Base-by-base conservation (phyloP, 2,888 invertebrate species). In the Heliconius charithonia region DNA sequence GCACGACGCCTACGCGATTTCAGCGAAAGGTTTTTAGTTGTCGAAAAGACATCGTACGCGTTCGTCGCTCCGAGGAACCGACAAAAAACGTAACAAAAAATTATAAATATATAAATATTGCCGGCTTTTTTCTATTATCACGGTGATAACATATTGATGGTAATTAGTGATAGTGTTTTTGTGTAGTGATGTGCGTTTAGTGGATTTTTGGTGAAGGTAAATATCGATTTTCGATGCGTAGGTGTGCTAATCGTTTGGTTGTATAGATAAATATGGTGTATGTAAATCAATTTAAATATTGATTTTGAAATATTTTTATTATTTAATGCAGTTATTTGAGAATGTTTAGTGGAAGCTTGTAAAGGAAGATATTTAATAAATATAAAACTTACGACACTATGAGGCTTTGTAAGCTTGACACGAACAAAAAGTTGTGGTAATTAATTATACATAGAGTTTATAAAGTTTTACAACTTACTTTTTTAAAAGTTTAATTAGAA, bases 1-100 rank as follows among this genome's bases (percentile, higher is more conserved):
- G 86, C 89, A 91, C 83, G 86, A 88, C 94, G 94, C 94, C 94
- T 92, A 90, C 94, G 88, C 89, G 85, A 89, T 90, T 90, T 90
- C 91, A 90, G 90, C 84, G 83, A 81, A 87, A 84, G 90, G 91
- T 95, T 95, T 95, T 95, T 95, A 95, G 94, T 95, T 88, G 90
- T 85, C 87, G 87, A 85, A 89, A 92, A 91, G 93, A 89, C 93
- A 85, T 86, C 90, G 92, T 81, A 83, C 86, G 86, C 87, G 87
- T 87, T 85, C 87, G 91, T 88, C 92, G 92, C 88, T 86, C 88
- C 85, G 84, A 83, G 84, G 80, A 79, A 81, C 78, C 83, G 78
- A 32, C 85, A 87, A 87, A 89, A 89, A 88, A 87, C 83, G 80
- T 80, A 83, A 83, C 84, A 81, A 84, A 88, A 87, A 87, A 59